Conservation (phyloP, 2,888 invertebrate species). For the Melangyna quadrimaculata region DNA sequence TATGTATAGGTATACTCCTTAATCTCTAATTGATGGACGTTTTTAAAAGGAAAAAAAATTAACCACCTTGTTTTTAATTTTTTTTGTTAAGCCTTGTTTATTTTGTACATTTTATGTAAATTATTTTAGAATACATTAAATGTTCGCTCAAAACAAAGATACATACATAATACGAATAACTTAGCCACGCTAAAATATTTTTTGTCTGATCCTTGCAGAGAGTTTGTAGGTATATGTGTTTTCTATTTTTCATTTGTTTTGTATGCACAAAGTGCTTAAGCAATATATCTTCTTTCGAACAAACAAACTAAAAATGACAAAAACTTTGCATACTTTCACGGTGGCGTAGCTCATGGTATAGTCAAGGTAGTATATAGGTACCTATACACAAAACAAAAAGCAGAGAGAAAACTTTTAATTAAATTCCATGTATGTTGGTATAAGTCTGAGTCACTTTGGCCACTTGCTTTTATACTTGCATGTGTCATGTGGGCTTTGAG, state of each 20-base stretch:
- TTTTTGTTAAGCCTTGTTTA: too few species aligned
- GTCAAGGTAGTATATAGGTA: too few species aligned
- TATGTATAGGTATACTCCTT: too few species aligned
- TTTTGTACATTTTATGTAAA: constrained; percentile 22
- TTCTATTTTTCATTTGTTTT: background rate
- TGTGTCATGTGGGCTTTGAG: constrained; percentile 1
- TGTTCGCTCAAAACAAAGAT: background rate
- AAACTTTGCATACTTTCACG: constrained; percentile 21
- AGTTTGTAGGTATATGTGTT: background rate
- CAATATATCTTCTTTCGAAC: background rate
- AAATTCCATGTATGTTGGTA: constrained; percentile 21
- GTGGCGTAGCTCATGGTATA: background rate
- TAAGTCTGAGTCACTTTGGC: constrained; percentile 1
- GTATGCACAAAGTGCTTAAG: background rate
- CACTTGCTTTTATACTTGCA: background rate
- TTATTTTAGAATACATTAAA: constrained; percentile 6
- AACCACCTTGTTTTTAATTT: background rate
- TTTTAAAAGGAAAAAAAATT: background rate
- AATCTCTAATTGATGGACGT: too few species aligned
- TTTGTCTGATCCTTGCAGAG: background rate
- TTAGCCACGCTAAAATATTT: background rate
- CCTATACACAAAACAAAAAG: background rate
- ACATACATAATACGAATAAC: too few species aligned
- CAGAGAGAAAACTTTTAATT: constrained; percentile 40
- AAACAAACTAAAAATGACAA: background rate